Evolutionary conservation across 2,113 vertebrate species (phyloP).

Genomic region (Buteo buteo): DNA sequence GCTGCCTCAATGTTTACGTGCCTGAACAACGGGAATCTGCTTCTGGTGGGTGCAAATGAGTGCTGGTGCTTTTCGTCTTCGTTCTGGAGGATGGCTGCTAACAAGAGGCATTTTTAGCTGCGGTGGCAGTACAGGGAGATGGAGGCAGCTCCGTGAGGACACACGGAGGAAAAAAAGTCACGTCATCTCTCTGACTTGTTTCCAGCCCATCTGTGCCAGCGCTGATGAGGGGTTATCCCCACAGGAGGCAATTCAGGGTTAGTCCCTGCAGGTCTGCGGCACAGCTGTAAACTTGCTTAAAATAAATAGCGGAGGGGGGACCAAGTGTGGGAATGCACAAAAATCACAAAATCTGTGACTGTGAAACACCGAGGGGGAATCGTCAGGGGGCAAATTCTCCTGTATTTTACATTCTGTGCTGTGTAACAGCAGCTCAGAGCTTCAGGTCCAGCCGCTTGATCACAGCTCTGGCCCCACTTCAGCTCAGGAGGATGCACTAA

Average conservation of each 20-base stretch:
- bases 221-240: background rate
- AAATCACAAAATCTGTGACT: background rate
- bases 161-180: background rate
- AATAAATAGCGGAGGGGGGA: background rate
- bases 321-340: background rate
- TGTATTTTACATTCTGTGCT: background rate
- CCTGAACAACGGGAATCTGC: background rate
- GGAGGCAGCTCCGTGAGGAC: background rate
- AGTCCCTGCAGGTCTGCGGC: background rate
- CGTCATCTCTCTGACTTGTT: background rate
- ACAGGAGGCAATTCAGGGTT: rapidly evolving
- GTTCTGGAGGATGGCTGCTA: background rate
- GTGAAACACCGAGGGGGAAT: background rate
- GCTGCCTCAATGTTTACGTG: rapidly evolving
- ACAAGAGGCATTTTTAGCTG: background rate
- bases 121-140: background rate
- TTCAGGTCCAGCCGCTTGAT: background rate
- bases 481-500: background rate
- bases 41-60: background rate
- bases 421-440: background rate
- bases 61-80: background rate
- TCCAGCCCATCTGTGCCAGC: rapidly evolving
- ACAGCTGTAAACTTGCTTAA: background rate
- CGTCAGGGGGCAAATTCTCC: background rate
- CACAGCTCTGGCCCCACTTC: background rate